Conservation (phyloP, 1,140 invertebrate species). For the Wiebesia pumilae region DNA sequence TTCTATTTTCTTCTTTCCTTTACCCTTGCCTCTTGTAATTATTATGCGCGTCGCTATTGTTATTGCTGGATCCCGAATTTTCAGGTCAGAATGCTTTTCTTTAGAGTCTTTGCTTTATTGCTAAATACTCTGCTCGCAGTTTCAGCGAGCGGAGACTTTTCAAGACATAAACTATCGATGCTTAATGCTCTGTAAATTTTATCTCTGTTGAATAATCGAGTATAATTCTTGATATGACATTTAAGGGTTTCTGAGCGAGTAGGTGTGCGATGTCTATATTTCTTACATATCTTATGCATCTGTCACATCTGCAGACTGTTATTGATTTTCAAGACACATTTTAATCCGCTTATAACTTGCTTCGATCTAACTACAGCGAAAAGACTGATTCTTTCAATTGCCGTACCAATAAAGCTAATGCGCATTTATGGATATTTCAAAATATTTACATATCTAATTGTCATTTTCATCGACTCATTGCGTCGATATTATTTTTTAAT, state of each 20-base stretch:
- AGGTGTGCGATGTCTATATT: conserved; percentile 18
- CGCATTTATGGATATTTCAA: conserved; percentile 14
- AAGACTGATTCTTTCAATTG: background rate
- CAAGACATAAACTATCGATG: conserved; percentile 38
- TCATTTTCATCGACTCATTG: background rate
- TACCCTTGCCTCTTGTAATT: conserved; percentile 6
- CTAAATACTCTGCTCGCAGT: no score
- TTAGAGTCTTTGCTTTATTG: no score
- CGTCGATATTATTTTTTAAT: no score
- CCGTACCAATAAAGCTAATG: no score
- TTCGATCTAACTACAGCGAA: background rate
- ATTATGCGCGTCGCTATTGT: conserved; percentile 7
- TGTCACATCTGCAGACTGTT: background rate
- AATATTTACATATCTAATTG: background rate
- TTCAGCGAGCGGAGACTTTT: conserved; percentile 22
- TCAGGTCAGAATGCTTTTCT: background rate
- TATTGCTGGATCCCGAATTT: conserved; percentile 27
- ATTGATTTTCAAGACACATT: background rate
- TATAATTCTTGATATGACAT: conserved; percentile 34
- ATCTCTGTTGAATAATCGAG: background rate
- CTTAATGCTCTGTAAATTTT: conserved; percentile 48
- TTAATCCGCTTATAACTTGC: background rate
- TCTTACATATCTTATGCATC: background rate
- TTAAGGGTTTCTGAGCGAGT: conserved; percentile 6
- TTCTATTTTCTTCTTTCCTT: background rate